These are phyloP conservation scores for Bombus affinis DNA, from an alignment of 1,140 invertebrate genomes.

Conservation along the genomic window DNA sequence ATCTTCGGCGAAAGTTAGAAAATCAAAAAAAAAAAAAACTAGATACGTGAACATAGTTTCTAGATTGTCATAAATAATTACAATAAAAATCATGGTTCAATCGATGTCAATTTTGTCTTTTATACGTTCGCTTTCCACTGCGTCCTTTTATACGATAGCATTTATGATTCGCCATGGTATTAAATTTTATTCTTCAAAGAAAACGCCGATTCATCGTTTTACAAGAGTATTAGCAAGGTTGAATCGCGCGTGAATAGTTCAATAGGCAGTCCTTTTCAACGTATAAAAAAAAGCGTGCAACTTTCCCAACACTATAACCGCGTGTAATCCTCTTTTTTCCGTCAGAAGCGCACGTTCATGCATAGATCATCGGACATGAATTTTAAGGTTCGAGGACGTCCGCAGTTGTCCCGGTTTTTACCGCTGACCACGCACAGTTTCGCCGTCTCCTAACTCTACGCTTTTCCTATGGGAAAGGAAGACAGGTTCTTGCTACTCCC, in stretches of 20 bases:
- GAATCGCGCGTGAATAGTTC: background rate
- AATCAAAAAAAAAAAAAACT: background rate
- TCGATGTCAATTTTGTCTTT: background rate
- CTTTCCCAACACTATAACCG: background rate
- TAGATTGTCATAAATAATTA: background rate
- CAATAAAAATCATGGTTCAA: background rate
- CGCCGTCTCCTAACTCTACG: background rate
- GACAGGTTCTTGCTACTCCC: background rate
- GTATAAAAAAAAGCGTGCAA: too few relatives aligned
- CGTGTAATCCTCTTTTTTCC: slow-evolving; percentile 32
- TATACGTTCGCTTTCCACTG: background rate
- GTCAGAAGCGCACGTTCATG: background rate
- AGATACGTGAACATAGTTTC: background rate
- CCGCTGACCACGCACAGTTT: slow-evolving; percentile 30
- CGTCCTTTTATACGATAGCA: background rate
- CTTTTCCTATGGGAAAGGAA: background rate
- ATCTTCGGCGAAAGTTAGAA: background rate
- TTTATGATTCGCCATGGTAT: background rate
- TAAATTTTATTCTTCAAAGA: background rate
- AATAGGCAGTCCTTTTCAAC: background rate
- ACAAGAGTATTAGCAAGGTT: background rate
- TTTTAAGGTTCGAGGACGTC: slow-evolving; percentile 17
- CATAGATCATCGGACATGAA: slow-evolving; percentile 30
- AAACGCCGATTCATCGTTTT: background rate
- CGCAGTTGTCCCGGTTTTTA: slow-evolving; percentile 24